phyloP scores from a whole-genome alignment of 92 coral and sea anemone species.

The Porites evermanni region DNA sequence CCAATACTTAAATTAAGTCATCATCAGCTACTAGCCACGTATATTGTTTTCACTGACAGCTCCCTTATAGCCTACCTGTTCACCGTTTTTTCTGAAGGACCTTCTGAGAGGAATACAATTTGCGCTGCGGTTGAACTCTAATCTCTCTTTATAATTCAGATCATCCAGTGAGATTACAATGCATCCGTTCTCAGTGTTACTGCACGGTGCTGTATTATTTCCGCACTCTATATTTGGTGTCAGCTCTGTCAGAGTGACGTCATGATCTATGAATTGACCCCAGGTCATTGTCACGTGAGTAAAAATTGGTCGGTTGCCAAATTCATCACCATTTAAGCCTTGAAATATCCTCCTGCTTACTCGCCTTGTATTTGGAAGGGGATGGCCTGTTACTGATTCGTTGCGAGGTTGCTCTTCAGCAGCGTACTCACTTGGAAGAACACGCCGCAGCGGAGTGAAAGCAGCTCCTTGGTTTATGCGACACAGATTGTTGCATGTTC shows the following conservation, averaged over 20 bases:
- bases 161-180: constrained; percentile 14
- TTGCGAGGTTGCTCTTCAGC: constrained; percentile 34
- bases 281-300: constrained; percentile 60
- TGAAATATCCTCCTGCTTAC: constrained; percentile 35
- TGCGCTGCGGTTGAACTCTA: constrained; percentile 3
- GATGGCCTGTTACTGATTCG: constrained; percentile 1
- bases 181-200: constrained; percentile 8
- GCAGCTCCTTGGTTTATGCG: constrained; percentile 21
- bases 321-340: neutral
- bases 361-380: constrained; percentile 52
- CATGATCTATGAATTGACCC: constrained; percentile 59
- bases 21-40: too few species aligned
- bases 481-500: constrained; percentile 50
- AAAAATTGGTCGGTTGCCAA: constrained; percentile 19
- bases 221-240: constrained; percentile 28
- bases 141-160: neutral
- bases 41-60: neutral
- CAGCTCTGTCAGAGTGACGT: constrained; percentile 25
- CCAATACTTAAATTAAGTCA: too few species aligned
- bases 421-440: constrained; percentile 36
- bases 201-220: constrained; percentile 19
- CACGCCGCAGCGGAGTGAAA: constrained; percentile 33
- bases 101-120: constrained; percentile 29
- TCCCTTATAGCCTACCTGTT: constrained; percentile 34
- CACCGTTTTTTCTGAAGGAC: constrained; percentile 15